Evolutionary conservation across 1,140 invertebrate genomes (phyloP).

Genomic region (Zaprionus capensis): DNA sequence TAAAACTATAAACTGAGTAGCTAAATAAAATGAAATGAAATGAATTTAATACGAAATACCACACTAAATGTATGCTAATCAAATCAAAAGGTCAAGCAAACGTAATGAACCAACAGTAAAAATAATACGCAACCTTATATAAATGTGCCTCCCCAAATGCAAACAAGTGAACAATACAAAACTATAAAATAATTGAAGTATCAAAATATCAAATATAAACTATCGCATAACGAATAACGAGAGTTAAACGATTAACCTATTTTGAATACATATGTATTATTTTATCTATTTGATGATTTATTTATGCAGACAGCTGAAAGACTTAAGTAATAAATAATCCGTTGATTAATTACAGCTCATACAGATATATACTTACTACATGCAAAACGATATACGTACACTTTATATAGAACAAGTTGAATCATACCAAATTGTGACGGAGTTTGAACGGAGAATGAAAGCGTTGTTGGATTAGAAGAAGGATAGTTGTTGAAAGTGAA

Average conservation of each 20-base stretch:
- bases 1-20: constrained; percentile 21
- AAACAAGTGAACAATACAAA: constrained; percentile 51
- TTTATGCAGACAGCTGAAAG: constrained; percentile 31
- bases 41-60: constrained; percentile 46
- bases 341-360: not conserved
- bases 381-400: constrained; percentile 26
- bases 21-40: constrained; percentile 35
- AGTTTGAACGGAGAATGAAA: constrained; percentile 29
- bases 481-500: constrained; percentile 22
- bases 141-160: constrained; percentile 55
- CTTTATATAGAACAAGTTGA: constrained; percentile 34
- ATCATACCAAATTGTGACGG: constrained; percentile 51
- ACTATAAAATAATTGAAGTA: constrained; percentile 31
- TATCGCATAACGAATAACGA: constrained; percentile 18
- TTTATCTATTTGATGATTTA: not conserved
- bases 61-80: constrained; percentile 43
- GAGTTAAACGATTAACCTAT: constrained; percentile 13
- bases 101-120: constrained; percentile 38
- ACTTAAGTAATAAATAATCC: constrained; percentile 21
- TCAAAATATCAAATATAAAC: constrained; percentile 14
- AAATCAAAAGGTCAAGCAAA: constrained; percentile 26
- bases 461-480: constrained; percentile 24
- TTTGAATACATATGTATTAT: constrained; percentile 14
- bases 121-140: constrained; percentile 53
- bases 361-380: constrained; percentile 16